These are phyloP conservation scores for Crematogaster levior DNA, from an alignment of 2,888 invertebrate species.

Conservation along the genomic window DNA sequence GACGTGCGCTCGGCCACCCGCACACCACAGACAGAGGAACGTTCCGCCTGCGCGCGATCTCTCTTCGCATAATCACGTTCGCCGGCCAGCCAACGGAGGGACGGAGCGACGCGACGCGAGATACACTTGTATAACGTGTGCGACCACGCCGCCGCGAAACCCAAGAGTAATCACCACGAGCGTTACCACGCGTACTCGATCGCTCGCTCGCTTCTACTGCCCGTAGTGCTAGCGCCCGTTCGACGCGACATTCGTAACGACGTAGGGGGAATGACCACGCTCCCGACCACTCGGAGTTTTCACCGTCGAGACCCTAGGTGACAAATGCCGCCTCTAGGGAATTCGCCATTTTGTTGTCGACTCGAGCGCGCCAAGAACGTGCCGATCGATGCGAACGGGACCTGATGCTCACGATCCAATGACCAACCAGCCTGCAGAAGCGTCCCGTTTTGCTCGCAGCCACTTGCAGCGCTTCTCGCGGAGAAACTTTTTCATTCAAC, in stretches of 20 bases:
- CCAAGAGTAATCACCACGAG: too few relatives aligned
- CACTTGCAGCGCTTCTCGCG: too few relatives aligned
- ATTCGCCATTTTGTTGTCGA: too few relatives aligned
- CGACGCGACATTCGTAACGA: conserved; percentile 2
- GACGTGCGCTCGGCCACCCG: background rate
- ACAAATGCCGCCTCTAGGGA: too few relatives aligned
- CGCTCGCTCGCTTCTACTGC: background rate
- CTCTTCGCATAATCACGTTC: conserved; percentile 28
- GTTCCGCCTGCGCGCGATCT: conserved; percentile 12
- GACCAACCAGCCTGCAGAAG: too few relatives aligned
- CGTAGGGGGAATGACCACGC: conserved; percentile 1
- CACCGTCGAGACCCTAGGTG: too few relatives aligned
- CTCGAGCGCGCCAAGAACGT: too few relatives aligned
- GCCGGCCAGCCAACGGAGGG: background rate
- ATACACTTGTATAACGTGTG: background rate
- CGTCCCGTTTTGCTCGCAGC: too few relatives aligned
- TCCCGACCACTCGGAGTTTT: background rate
- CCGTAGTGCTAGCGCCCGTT: background rate
- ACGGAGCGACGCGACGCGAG: background rate
- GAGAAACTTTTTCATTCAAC: too few relatives aligned
- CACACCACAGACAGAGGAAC: background rate
- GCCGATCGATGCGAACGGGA: too few relatives aligned
- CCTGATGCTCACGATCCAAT: background rate
- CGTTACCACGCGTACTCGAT: conserved; percentile 12
- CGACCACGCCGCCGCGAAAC: background rate